Conservation (phyloP, 1,140 invertebrate species). For the Lordiphosa clarofinis region DNA sequence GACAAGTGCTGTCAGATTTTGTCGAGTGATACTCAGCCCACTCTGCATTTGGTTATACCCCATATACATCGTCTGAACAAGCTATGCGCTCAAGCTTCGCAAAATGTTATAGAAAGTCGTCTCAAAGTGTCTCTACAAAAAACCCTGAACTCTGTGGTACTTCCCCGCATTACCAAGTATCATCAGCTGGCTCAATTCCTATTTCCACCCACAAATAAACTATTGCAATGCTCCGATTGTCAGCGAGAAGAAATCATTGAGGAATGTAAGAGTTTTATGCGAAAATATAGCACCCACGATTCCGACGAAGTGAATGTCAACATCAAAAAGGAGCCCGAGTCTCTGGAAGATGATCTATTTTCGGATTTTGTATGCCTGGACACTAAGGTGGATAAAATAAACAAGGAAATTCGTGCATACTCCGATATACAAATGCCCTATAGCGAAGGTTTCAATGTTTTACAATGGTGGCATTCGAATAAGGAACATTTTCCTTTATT, state of each 20-base stretch:
- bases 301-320: constrained; percentile 3
- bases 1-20: constrained; percentile 22
- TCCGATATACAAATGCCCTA: constrained; percentile 16
- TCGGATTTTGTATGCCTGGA: constrained; percentile 20
- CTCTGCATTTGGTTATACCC: constrained; percentile 27
- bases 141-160: constrained; percentile 5
- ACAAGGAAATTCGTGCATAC: constrained; percentile 23
- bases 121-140: constrained; percentile 6
- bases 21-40: constrained; percentile 3
- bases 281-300: not conserved
- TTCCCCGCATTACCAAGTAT: constrained; percentile 11
- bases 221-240: constrained; percentile 19
- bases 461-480: constrained; percentile 21
- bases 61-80: constrained; percentile 26
- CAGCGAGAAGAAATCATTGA: constrained; percentile 22
- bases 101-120: not conserved
- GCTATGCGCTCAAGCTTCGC: constrained; percentile 1
- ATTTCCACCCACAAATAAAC: constrained; percentile 33
- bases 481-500: constrained; percentile 20
- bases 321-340: constrained; percentile 5
- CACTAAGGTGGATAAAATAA: constrained; percentile 10
- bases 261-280: constrained; percentile 19
- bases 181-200: constrained; percentile 35
- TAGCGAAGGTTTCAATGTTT: constrained; percentile 17
- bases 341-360: constrained; percentile 22